Evolutionary conservation across 2,113 vertebrate species (phyloP), one percentile per base, ranked within the genome.

Genomic region (Chaetodon trifascialis): DNA sequence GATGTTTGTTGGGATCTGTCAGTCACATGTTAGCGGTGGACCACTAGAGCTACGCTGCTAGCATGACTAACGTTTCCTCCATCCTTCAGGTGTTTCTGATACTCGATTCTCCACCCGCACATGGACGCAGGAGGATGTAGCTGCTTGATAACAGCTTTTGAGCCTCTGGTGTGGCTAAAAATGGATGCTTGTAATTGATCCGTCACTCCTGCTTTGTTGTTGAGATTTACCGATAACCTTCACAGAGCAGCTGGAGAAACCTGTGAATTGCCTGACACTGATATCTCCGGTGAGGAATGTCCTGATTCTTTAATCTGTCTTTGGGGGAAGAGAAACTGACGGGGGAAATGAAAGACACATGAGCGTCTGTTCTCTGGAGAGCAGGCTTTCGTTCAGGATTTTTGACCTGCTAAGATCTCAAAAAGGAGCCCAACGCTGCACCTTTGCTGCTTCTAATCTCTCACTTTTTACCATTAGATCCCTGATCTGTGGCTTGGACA

Each of bases 321-420:
- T 46, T 58, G 12, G 14, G 40, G 67, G 46, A 82, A 75, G 59
- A 74, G 69, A 86, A 74, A 44, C 65, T 62, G 65, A 62, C 70
- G 7, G 54, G 55, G 85, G 70, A 86, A 85, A 83, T 83, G 75
- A 84, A 83, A 75, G 83, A 89, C 83, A 79, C 80, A 80, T 78
- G 70, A 82, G 60, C 60, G 58, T 82, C 82, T 73, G 64, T 59
- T 72, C 77, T 85, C 83, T 1, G 19, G 74, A 44, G 73, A 78
- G 42, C 21, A 1, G 5, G 46, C 47, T 73, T 77, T 73, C 51
- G 30, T 34, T 63, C 42, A 40, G 42, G 25, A 36, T 21, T 44
- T 44, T 54, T 51, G 19, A 11, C 19, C 70, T 25, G 64, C 74
- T 42, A 42, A 83, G n/a, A 23, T 58, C 55, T 63, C 25, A 14